Percentiles rank a stretch among this genome's conserved stretches.
These are phyloP conservation scores for Melieria picta DNA, from an alignment of 2,888 invertebrate genomes.

Conservation along the genomic window DNA sequence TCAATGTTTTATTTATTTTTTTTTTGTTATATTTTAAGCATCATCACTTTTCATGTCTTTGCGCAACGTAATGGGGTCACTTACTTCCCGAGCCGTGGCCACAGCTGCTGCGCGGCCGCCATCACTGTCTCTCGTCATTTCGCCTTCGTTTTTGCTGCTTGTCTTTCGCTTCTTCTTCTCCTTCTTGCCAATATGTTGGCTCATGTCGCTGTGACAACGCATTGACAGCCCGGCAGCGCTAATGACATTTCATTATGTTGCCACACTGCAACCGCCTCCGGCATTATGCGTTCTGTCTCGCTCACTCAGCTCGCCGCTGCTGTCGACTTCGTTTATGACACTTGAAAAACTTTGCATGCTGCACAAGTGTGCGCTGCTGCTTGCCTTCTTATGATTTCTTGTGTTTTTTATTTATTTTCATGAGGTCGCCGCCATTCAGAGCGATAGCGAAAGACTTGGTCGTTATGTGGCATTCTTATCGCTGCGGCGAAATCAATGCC, in stretches of 20 bases:
- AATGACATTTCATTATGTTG: neutral
- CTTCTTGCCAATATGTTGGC: neutral
- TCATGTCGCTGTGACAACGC: neutral
- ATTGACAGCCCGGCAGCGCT: neutral
- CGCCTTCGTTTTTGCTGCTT: neutral
- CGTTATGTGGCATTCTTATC: too few species aligned
- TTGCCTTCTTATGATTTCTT: too few species aligned
- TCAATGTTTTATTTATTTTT: too few species aligned
- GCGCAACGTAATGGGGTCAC: neutral
- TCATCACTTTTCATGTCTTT: neutral
- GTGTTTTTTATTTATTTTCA: too few species aligned
- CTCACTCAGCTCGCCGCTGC: neutral
- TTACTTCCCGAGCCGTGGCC: neutral
- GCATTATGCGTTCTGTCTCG: neutral
- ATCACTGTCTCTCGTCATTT: neutral
- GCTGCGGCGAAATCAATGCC: too few species aligned
- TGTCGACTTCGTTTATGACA: neutral
- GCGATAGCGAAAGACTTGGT: too few species aligned
- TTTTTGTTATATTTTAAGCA: too few species aligned
- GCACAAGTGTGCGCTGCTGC: too few species aligned
- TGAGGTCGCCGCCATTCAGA: too few species aligned
- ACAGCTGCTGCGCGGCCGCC: neutral
- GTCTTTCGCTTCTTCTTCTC: too few species aligned
- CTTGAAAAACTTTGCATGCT: neutral
- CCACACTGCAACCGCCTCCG: neutral